Conservation (phyloP, 2,113 vertebrate genomes). For the Phalacrocorax carbo region DNA sequence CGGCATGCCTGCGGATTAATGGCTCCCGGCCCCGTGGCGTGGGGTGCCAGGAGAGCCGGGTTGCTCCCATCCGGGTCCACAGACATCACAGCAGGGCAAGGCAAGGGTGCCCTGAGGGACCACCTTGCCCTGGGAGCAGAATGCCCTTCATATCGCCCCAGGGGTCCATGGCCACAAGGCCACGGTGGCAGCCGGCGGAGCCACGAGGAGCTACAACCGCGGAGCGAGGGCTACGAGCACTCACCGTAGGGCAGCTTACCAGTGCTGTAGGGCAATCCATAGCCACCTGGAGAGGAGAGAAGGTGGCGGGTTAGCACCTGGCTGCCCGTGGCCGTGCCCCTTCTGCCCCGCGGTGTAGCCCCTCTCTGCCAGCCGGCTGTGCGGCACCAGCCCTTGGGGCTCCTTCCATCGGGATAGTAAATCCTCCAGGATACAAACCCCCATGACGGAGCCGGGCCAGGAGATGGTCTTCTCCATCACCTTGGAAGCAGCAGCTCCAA, state of each 20-base stretch:
- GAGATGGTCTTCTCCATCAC: neutral
- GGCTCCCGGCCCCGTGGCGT: accelerated
- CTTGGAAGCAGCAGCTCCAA: neutral
- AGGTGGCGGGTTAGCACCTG: neutral
- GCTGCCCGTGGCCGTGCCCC: neutral
- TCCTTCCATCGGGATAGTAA: neutral
- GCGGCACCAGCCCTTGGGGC: neutral
- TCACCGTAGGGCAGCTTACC: slow-evolving; percentile 84
- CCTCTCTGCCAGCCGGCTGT: neutral
- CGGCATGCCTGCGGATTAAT: neutral
- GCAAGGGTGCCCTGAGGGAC: neutral
- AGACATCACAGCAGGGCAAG: neutral
- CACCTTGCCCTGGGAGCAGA: accelerated
- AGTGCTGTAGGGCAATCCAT: slow-evolving; percentile 81
- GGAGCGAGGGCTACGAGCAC: neutral
- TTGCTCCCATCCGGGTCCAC: neutral
- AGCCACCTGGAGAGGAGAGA: slow-evolving; percentile 78
- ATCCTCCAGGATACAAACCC: neutral
- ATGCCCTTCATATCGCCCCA: neutral
- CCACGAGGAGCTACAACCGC: neutral
- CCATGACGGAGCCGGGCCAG: accelerated
- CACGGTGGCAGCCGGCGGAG: neutral
- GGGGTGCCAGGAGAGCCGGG: neutral
- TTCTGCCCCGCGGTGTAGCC: neutral
- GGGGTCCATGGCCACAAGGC: accelerated